Evolutionary conservation across 2,888 invertebrate genomes (phyloP).

Genomic region (Andrena flavipes): DNA sequence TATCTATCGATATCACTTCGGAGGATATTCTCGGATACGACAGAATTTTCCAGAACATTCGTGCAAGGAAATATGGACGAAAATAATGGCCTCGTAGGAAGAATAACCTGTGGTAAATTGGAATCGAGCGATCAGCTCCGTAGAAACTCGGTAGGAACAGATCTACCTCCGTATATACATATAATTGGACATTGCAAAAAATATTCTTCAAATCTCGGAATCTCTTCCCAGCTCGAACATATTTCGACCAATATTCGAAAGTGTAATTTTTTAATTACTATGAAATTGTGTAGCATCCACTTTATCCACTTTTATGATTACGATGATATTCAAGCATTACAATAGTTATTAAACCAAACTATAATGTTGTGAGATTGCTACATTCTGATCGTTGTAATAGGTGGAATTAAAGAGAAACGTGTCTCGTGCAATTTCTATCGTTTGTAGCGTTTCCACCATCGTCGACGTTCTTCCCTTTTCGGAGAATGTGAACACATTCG

Average conservation of each 20-base stretch:
- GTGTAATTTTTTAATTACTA: background rate
- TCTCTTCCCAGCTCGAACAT: background rate
- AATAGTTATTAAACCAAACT: too few species aligned
- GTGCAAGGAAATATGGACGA: constrained; percentile 39
- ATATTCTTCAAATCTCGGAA: constrained; percentile 3
- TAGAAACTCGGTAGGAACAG: constrained; percentile 12
- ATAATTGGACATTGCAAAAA: constrained; percentile 35
- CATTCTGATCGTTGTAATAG: too few species aligned
- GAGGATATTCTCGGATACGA: constrained; percentile 7
- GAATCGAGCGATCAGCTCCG: constrained; percentile 38
- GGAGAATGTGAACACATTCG: too few species aligned
- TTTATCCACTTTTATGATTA: too few species aligned
- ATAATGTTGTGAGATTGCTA: too few species aligned
- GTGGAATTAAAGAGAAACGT: too few species aligned
- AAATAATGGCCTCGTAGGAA: constrained; percentile 42
- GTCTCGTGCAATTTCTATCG: too few species aligned
- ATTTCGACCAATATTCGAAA: background rate
- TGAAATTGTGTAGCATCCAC: too few species aligned
- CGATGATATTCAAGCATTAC: too few species aligned
- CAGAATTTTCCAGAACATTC: constrained; percentile 31
- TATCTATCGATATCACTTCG: constrained; percentile 44
- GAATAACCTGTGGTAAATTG: constrained; percentile 52
- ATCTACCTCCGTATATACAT: constrained; percentile 7
- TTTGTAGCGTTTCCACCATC: too few species aligned
- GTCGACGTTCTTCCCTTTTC: too few species aligned